Conservation (phyloP, 1,140 invertebrate species). For the Anagrus nilaparvatae region DNA sequence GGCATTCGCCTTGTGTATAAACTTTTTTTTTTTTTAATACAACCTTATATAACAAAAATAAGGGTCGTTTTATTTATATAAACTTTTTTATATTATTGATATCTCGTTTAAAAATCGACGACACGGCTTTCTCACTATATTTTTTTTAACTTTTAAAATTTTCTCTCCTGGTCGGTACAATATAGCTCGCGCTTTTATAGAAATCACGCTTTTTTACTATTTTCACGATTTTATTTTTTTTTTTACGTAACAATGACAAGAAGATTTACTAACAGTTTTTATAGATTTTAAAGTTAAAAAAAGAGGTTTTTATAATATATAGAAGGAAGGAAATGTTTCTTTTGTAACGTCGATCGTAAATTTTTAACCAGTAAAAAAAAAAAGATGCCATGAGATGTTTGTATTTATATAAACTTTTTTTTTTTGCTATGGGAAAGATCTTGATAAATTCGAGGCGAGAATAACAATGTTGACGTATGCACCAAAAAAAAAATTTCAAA, state of each 20-base stretch:
- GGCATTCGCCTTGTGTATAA: too few relatives aligned
- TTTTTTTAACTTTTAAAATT: too few relatives aligned
- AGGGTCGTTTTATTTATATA: too few relatives aligned
- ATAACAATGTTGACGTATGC: constrained; percentile 12
- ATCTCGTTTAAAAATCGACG: constrained; percentile 8
- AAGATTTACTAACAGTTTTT: constrained; percentile 11
- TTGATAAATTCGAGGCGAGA: constrained; percentile 12
- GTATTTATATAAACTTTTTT: too few relatives aligned
- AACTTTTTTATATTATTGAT: too few relatives aligned
- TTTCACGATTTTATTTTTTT: not conserved
- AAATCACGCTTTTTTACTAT: constrained; percentile 7
- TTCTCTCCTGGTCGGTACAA: not conserved
- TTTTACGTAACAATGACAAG: constrained; percentile 11
- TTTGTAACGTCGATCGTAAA: constrained; percentile 7
- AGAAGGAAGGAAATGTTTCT: constrained; percentile 3
- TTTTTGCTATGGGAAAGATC: constrained; percentile 2
- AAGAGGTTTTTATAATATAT: too few relatives aligned
- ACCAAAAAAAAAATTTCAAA: too few relatives aligned
- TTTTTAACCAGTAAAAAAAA: constrained; percentile 2
- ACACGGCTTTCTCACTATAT: too few relatives aligned
- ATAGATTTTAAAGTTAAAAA: too few relatives aligned
- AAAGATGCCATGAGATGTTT: not conserved
- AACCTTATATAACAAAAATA: too few relatives aligned
- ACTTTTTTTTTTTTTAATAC: too few relatives aligned
- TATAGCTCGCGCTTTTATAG: constrained; percentile 5